Base-by-base conservation (phyloP, 64 coral and sea anemone species). In the Montipora sp. region DNA sequence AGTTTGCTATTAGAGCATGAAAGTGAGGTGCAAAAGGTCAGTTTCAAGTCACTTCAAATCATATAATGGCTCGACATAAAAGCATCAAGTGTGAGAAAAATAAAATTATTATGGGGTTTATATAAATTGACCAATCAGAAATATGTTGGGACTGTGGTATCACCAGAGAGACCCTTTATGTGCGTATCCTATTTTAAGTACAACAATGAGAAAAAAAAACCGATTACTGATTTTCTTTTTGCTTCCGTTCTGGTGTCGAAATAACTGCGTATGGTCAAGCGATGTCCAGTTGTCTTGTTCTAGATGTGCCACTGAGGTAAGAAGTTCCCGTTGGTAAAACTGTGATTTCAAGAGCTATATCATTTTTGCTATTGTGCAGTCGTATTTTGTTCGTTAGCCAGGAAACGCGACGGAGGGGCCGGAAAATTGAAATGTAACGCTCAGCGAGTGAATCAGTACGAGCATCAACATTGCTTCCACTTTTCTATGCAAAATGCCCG, bases 401-500 rank as follows among this genome's bases (percentile, higher is more conserved):
- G 82, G 82, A 85, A 72, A 47, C 82, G n/a, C 66, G 8, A 49
- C 19, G 11, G 10, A 63, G 82, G 61, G 20, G 13, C 82, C 80
- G 82, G 82, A 14, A 14, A 48, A 23, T 50, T 50, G 75, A 48
- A 78, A 78, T 78, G 47, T 9, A 78, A 49, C 65, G 11, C 63
- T 23, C 45, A 49, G 82, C 19, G 82, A 22, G 44, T 68, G 45
- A 15, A 71, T 72, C 36, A 36, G 49, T 85, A 72, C 2, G 65
- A 72, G 0, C 43, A 12, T 49, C 44, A 53, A 85, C 61, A 71
- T 18, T 50, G 1, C 14, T n/a, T 50, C 2, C 8, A 71, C 16
- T 4, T 50, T 85, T 71, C 65, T 23, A 85, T 71, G 65, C 44
- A 85, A 70, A 72, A 85, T 85, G 65, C 43, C 82, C 61, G 59